phyloP scores from a whole-genome alignment of 2,888 invertebrate species.

The Eupithecia subumbrata region DNA sequence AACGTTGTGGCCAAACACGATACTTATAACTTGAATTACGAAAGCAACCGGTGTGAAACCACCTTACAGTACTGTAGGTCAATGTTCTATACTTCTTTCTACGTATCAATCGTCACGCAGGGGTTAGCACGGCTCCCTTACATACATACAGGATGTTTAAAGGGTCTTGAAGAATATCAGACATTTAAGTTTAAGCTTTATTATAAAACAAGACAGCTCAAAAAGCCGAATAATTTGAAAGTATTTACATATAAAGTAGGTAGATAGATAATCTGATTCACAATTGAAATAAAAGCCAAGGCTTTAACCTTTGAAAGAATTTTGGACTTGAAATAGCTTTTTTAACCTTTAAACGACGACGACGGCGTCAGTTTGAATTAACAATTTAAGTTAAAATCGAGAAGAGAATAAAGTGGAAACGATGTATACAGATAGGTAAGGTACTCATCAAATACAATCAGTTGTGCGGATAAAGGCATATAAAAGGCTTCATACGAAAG shows the following conservation, averaged over 20 bases:
- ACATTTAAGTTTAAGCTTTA: background rate
- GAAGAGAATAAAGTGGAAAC: background rate
- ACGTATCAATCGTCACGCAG: conserved; percentile 37
- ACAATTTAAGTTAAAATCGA: background rate
- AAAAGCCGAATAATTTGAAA: background rate
- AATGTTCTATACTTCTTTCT: conserved; percentile 31
- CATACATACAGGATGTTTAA: conserved; percentile 21
- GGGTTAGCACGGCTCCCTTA: conserved; percentile 29
- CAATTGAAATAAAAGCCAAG: conserved; percentile 4
- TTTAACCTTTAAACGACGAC: conserved; percentile 3
- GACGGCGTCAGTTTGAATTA: background rate
- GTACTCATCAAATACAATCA: background rate
- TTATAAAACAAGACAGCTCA: background rate
- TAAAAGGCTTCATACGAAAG: conserved; percentile 22
- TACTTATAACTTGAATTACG: conserved; percentile 23
- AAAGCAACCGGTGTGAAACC: conserved; percentile 32
- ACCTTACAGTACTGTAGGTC: conserved; percentile 38
- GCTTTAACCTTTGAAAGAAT: conserved; percentile 8
- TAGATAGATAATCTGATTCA: background rate
- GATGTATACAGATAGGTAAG: background rate
- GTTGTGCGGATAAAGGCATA: background rate
- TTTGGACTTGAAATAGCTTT: conserved; percentile 5
- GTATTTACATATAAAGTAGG: conserved; percentile 16
- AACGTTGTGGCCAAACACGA: conserved; percentile 34
- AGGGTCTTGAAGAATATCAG: background rate